Percentiles rank a stretch among this genome's conserved stretches.
Evolutionary conservation across 2,888 invertebrate genomes (phyloP).

Genomic region (Tipula unca): DNA sequence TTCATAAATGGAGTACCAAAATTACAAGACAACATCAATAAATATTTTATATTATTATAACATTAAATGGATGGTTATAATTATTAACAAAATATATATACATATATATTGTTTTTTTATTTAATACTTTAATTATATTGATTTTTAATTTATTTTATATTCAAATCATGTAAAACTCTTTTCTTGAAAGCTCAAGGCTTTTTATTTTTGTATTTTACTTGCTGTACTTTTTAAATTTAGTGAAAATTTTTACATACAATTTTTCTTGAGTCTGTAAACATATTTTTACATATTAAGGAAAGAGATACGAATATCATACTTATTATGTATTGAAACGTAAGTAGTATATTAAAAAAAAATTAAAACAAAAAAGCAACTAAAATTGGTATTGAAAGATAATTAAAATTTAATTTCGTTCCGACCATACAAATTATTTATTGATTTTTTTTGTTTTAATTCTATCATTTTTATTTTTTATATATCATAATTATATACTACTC

Average conservation of each 20-base stretch:
- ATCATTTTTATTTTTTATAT: constrained; percentile 1
- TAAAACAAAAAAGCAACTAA: not conserved
- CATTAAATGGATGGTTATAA: not conserved
- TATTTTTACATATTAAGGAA: not conserved
- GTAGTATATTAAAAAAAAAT: not conserved
- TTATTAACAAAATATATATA: too few species aligned
- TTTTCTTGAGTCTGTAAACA: not conserved
- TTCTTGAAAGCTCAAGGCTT: not conserved
- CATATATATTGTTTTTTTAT: too few species aligned
- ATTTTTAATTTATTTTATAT: constrained; percentile 2
- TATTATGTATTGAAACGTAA: not conserved
- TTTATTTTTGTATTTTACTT: not conserved
- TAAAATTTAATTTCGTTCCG: not conserved
- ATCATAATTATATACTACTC: not conserved
- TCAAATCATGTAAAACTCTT: not conserved
- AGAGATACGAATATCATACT: not conserved
- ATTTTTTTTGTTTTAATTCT: not conserved
- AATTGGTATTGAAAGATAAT: not conserved
- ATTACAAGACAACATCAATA: not conserved
- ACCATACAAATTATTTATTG: not conserved
- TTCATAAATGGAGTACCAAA: not conserved
- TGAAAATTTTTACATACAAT: not conserved
- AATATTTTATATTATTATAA: not conserved
- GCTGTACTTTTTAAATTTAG: too few species aligned
- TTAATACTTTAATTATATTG: not conserved